These are phyloP conservation scores for Callaeas wilsoni DNA, from an alignment of 2,113 vertebrate genomes.

Conservation along the genomic window DNA sequence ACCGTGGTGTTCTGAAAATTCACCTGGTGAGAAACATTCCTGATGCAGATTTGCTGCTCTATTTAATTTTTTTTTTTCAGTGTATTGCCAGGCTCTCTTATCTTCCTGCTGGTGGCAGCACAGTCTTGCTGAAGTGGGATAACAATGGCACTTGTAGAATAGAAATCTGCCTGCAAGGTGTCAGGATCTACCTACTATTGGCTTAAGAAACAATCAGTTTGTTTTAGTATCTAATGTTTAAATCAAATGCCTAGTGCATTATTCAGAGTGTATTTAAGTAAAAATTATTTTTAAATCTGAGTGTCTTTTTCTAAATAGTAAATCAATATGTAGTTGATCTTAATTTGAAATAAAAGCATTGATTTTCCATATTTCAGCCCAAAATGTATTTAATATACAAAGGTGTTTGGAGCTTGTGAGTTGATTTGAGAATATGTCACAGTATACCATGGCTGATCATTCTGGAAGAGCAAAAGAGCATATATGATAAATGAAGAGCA, in stretches of 20 bases:
- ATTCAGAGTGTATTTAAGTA: not conserved
- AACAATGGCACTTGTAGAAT: not conserved
- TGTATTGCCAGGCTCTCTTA: not conserved
- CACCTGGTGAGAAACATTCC: not conserved
- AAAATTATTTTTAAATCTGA: not conserved
- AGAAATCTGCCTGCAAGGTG: not conserved
- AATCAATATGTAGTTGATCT: not conserved
- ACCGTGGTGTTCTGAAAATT: not conserved
- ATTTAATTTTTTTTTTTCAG: not conserved
- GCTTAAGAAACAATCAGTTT: not conserved
- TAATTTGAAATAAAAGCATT: not conserved
- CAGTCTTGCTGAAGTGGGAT: conserved; percentile 7
- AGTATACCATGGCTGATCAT: not conserved
- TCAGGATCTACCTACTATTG: not conserved
- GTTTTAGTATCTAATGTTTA: not conserved
- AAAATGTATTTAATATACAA: not conserved
- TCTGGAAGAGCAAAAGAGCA: not conserved
- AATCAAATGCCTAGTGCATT: not conserved
- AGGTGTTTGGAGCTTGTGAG: not conserved
- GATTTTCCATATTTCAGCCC: not conserved
- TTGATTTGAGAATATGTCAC: not conserved
- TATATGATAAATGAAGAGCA: not conserved
- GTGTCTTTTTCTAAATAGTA: not conserved
- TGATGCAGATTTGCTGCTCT: not conserved
- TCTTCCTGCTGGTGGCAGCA: conserved; percentile 66